Percentiles rank a stretch among this genome's conserved stretches.
These are phyloP conservation scores for Pachypeltis micranthus DNA, from an alignment of 1,140 invertebrate species.

Conservation along the genomic window DNA sequence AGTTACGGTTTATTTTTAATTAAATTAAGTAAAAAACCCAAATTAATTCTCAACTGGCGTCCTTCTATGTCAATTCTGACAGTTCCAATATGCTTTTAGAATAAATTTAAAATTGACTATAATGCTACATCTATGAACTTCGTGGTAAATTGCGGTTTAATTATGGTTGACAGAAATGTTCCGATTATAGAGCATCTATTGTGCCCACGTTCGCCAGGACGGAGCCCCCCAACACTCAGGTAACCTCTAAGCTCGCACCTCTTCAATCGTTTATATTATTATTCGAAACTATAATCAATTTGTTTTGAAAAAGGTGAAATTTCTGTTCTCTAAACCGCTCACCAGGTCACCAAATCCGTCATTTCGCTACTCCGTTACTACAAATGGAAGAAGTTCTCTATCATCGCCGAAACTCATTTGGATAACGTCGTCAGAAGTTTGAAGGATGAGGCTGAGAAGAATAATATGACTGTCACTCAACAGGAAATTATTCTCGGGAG, in stretches of 20 bases:
- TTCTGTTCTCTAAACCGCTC: too few species aligned
- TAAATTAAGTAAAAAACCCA: too few species aligned
- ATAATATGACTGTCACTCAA: conserved; percentile 73
- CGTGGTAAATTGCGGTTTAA: conserved; percentile 25
- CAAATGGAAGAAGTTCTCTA: conserved; percentile 86
- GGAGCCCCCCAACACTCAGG: conserved; percentile 84
- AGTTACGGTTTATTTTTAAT: too few species aligned
- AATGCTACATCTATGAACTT: too few species aligned
- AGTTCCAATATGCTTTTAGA: too few species aligned
- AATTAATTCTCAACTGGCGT: too few species aligned
- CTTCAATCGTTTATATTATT: too few species aligned
- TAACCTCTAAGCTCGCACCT: conserved; percentile 31
- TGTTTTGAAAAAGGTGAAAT: too few species aligned
- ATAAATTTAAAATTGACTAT: too few species aligned
- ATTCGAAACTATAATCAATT: too few species aligned
- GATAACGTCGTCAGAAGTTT: conserved; percentile 63
- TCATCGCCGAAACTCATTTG: conserved; percentile 75
- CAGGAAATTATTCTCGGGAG: conserved; percentile 50
- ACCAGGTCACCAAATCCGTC: conserved; percentile 83
- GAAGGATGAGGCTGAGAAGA: conserved; percentile 50
- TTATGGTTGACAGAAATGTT: conserved; percentile 69
- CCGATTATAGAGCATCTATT: conserved; percentile 71
- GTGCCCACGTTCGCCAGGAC: conserved; percentile 88
- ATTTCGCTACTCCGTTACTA: conserved; percentile 79
- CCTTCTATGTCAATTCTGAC: too few species aligned